Evolutionary conservation across 2,888 invertebrate genomes (phyloP), one percentile per base, ranked within the genome.

Genomic region (Tineola bisselliella): DNA sequence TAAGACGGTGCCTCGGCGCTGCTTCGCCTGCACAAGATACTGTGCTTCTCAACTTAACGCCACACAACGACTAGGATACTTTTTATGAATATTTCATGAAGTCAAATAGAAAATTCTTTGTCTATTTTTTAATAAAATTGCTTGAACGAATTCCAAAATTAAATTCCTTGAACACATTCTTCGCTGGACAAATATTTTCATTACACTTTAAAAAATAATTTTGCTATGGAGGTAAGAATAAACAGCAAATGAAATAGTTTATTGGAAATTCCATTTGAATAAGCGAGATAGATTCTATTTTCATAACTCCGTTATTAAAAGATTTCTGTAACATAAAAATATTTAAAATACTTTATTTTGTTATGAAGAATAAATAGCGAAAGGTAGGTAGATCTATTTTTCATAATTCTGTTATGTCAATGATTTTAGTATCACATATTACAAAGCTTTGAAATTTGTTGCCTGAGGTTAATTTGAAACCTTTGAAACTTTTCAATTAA

Each of bases 11-110:
- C 67, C 68, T 65, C 66, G 66, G 65, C 69, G 66, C 10, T 43
- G 48, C 68, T 67, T 65, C 68, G 67, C 66, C 66, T 66, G 61
- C 59, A 52, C 62, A 63, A 68, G 67, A 69, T 69, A 65, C 65
- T 69, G 48, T 68, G 71, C 66, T 71, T 71, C 69, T 64, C 64
- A 71, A 71, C 69, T 71, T 70, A 66, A 66, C 65, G 33, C 58
- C 58, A 58, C 58, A 58, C 58, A 33, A 33, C 19, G 33, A 58
- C 54, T 19, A 54, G 33, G 33, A 33, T 30, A 13, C 19, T 33
- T 58, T 58, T 33, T 58, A 58, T 58, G 58, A 58, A 58, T 58
- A 58, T 58, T 58, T 58, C 33, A 58, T 58, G 33, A 58, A 58
- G 58, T 58, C 11, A 58, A 33, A 33, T 58, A 58, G 25, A 54